A percentile compares a stretch with the other conserved stretches of the same genome.
Conservation (phyloP, 2,113 vertebrate species). For the Mobula birostris region DNA sequence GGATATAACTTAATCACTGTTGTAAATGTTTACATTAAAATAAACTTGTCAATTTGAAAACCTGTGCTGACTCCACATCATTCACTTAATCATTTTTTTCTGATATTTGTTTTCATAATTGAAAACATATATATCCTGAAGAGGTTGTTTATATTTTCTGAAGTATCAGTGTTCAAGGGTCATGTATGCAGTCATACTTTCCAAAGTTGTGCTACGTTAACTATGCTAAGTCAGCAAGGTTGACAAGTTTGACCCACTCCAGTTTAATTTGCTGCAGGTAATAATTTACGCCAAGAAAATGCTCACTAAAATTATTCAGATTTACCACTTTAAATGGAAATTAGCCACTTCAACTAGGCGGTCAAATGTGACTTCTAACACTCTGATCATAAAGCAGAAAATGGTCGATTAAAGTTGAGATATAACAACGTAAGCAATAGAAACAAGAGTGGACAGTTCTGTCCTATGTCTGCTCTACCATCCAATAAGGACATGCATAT, state of each 20-base stretch:
- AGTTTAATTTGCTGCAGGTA: slow-evolving; percentile 2
- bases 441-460: no score
- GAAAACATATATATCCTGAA: not conserved
- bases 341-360: not conserved
- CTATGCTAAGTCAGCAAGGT: not conserved
- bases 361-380: not conserved
- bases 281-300: not conserved
- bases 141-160: not conserved
- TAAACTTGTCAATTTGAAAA: not conserved
- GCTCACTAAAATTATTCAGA: slow-evolving; percentile 25
- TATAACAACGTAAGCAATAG: no score
- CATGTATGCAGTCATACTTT: not conserved
- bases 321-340: slow-evolving; percentile 29
- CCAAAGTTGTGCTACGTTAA: slow-evolving; percentile 6
- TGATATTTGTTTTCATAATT: not conserved
- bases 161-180: not conserved
- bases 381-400: not conserved
- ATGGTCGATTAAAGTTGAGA: slow-evolving; percentile 4
- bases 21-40: not conserved
- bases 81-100: not conserved
- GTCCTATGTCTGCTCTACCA: no score
- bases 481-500: no score
- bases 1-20: not conserved
- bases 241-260: slow-evolving; percentile 9
- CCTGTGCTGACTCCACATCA: not conserved